These are phyloP conservation scores for Loripinus fragilis DNA, from an alignment of 2,888 invertebrate genomes.

Conservation along the genomic window DNA sequence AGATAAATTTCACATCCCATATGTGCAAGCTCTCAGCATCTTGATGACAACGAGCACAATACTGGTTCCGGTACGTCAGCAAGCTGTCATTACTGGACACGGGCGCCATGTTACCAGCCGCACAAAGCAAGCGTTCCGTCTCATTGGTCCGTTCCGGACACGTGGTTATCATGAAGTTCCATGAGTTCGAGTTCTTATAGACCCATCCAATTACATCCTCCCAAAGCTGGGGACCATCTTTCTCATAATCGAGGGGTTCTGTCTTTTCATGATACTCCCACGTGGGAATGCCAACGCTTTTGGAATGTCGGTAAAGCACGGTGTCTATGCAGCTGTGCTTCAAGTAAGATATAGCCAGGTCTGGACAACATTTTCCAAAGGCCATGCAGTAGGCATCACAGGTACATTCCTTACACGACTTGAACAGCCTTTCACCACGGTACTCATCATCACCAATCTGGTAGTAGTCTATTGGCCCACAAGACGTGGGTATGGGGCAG, in stretches of 20 bases:
- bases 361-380: not conserved
- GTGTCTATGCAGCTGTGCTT: not conserved
- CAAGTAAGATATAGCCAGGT: not conserved
- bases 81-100: not conserved
- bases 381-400: not conserved
- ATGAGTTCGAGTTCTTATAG: not conserved
- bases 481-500: not conserved
- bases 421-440: not conserved
- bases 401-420: not conserved
- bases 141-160: not conserved
- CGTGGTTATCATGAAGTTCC: not conserved
- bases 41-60: not conserved
- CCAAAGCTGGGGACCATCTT: not conserved
- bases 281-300: not conserved
- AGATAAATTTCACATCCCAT: not conserved
- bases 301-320: not conserved
- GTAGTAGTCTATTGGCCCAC: not conserved
- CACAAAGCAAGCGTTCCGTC: not conserved
- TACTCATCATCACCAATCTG: not conserved
- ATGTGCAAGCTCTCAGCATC: not conserved
- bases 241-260: not conserved
- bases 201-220: not conserved
- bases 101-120: not conserved
- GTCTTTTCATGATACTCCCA: not conserved
- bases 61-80: not conserved